A percentile compares a stretch with the other conserved stretches of the same genome.
phyloP scores from a whole-genome alignment of 2,888 invertebrate genomes.

The Drosophila neutralis region DNA sequence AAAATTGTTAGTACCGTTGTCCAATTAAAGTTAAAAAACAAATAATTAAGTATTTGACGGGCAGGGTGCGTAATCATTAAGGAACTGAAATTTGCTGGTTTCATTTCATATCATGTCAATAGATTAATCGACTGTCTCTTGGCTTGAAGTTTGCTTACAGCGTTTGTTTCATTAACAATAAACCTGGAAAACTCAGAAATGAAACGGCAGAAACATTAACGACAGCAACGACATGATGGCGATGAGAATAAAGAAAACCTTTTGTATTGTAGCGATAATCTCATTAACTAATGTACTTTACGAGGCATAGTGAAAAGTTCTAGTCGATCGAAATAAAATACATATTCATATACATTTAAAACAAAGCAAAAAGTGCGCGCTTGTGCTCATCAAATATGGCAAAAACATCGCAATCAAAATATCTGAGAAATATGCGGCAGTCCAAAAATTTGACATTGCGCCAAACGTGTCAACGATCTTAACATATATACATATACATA shows the following conservation, averaged over 20 bases:
- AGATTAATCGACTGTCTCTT: constrained; percentile 2
- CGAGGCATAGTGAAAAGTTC: constrained; percentile 75
- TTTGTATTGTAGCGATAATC: constrained; percentile 75
- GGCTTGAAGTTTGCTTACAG: constrained; percentile 24
- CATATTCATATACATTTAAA: constrained; percentile 18
- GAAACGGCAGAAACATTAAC: constrained; percentile 36
- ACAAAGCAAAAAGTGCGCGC: constrained; percentile 13
- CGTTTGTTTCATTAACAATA: constrained; percentile 52
- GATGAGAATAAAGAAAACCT: constrained; percentile 44
- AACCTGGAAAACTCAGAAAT: constrained; percentile 48
- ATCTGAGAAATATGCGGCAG: constrained; percentile 28
- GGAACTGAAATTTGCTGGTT: constrained; percentile 26
- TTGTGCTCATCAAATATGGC: constrained; percentile 17
- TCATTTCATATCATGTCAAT: constrained; percentile 11
- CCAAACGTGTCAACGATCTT: constrained; percentile 59
- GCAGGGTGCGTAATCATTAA: constrained; percentile 26
- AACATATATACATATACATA: constrained; percentile 17
- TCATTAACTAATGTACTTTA: constrained; percentile 77
- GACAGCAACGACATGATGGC: constrained; percentile 10
- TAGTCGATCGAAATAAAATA: constrained; percentile 72
- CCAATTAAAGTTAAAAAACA: constrained; percentile 37
- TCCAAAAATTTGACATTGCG: constrained; percentile 29
- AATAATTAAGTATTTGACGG: constrained; percentile 34
- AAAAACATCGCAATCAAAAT: constrained; percentile 33
- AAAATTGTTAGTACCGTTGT: constrained; percentile 26